These are phyloP conservation scores for Meiosimyza platycephala DNA, from an alignment of 2,888 invertebrate species.

Conservation along the genomic window DNA sequence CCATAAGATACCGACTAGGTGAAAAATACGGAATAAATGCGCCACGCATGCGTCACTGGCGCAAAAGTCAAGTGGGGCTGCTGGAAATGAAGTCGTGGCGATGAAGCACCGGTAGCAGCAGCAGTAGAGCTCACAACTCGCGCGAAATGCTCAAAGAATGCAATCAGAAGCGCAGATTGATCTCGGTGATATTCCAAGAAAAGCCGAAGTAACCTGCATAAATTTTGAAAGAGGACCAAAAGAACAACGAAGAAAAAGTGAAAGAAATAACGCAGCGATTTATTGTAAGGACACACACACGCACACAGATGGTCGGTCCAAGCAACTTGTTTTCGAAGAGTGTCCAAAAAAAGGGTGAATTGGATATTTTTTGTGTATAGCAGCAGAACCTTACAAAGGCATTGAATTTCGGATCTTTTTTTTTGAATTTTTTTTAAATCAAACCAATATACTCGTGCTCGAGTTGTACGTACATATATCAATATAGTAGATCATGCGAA, in stretches of 20 bases:
- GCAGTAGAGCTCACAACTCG: conserved; percentile 33
- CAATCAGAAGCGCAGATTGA: conserved; percentile 63
- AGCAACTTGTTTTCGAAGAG: conserved; percentile 35
- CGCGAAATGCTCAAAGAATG: conserved; percentile 55
- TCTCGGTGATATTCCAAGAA: conserved; percentile 64
- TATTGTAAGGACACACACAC: conserved; percentile 15
- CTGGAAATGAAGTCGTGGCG: conserved; percentile 39
- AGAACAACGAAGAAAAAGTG: conserved; percentile 29
- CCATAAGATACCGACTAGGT: conserved; percentile 46
- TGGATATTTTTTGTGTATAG: conserved; percentile 17
- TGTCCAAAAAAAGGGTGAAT: conserved; percentile 26
- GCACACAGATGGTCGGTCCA: conserved; percentile 33
- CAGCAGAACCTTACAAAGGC: conserved; percentile 43
- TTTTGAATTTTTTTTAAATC: not conserved
- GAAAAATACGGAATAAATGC: conserved; percentile 47
- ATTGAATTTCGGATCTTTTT: conserved; percentile 42
- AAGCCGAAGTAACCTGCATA: conserved; percentile 51
- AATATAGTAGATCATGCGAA: conserved; percentile 23
- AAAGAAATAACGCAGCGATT: conserved; percentile 8
- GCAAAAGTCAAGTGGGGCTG: conserved; percentile 25
- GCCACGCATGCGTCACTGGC: conserved; percentile 47
- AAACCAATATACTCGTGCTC: not conserved
- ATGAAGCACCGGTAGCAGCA: conserved; percentile 8
- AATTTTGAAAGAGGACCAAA: conserved; percentile 43
- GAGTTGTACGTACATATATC: not conserved